Base-by-base conservation (phyloP, 2,797 vertebrate genomes). In the Rhinatrema bivittatum region DNA sequence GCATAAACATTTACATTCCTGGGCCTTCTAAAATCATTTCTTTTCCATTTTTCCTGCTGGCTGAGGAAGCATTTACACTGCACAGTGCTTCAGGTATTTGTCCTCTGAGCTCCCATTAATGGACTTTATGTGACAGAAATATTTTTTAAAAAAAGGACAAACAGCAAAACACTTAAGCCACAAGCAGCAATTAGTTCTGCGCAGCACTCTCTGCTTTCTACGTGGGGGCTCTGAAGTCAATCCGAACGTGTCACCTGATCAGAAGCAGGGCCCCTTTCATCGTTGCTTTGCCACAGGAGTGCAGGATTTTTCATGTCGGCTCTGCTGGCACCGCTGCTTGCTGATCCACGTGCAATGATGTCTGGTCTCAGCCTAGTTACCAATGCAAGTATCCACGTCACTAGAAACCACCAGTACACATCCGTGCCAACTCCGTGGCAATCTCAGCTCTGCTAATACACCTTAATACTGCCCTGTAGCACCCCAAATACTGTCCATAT, bases 1-100 rank as follows among this genome's bases (percentile, higher is more conserved):
- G 29, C 52, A 30, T 56, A 36, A 47, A 25, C 39, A 56, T 41
- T 58, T 54, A 37, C 16, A 35, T 32, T 22, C 22, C 48, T 51
- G 35, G 43, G 23, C 30, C 31, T 29, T 35, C 39, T 39, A 35
- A 46, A 42, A 41, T n/a, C n/a, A n/a, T n/a, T n/a, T n/a, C n/a
- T n/a, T n/a, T n/a, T n/a, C 17, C 20, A 12, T 22, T 51, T 31
- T 32, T n/a, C 11, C 25, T 36, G 16, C 20, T 16, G 14, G 21
- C 18, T 33, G n/a, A 32, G 11, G 14, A 10, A n/a, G 5, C 10
- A 12, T n/a, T n/a, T n/a, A 6, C 20, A n/a, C 25, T 17, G 10
- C 7, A 3, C 10, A 5, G 20, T 16, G 13, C 24, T 20, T 5
- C 7, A 16, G 14, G 4, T 7, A 7, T n/a, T 8, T 11, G 6